Percentiles rank a stretch among this genome's conserved stretches.
Evolutionary conservation across 1,140 invertebrate genomes (phyloP).

Genomic region (Drosophila murphyi): DNA sequence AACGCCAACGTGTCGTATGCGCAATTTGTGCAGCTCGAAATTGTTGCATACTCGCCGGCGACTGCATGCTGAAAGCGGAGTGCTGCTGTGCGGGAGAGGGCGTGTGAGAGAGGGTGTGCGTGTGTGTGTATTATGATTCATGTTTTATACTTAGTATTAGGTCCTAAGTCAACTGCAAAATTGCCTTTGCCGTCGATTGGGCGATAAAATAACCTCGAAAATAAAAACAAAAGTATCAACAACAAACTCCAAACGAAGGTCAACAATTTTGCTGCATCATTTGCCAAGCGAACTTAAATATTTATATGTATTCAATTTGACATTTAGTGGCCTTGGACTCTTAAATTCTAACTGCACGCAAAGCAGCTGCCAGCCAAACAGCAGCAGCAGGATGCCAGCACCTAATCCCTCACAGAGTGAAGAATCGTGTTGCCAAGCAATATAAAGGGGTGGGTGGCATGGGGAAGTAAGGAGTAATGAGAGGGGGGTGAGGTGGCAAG

Average conservation of each 20-base stretch:
- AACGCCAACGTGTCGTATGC: slow-evolving; percentile 51
- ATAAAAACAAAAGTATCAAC: slow-evolving; percentile 15
- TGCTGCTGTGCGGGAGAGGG: neutral
- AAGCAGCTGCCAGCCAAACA: slow-evolving; percentile 6
- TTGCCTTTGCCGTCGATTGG: slow-evolving; percentile 59
- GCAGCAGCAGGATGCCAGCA: slow-evolving; percentile 18
- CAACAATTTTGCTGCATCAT: slow-evolving; percentile 68
- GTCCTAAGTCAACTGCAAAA: slow-evolving; percentile 77
- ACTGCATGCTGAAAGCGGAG: slow-evolving; percentile 13
- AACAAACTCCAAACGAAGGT: slow-evolving; percentile 17
- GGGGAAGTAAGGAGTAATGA: neutral
- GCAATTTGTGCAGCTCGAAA: slow-evolving; percentile 23
- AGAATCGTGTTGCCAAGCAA: slow-evolving; percentile 17
- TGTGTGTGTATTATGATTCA: slow-evolving; percentile 43
- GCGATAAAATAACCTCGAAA: slow-evolving; percentile 47
- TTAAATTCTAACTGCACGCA: slow-evolving; percentile 36
- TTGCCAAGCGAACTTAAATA: slow-evolving; percentile 54
- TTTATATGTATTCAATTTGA: slow-evolving; percentile 78
- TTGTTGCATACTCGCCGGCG: slow-evolving; percentile 30
- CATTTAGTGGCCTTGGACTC: slow-evolving; percentile 60
- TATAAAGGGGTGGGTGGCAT: slow-evolving; percentile 4
- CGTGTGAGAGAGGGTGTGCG: neutral
- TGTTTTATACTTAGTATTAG: slow-evolving; percentile 66
- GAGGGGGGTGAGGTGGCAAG: neutral
- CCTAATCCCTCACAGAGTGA: slow-evolving; percentile 34